Evolutionary conservation across 1,140 invertebrate species (phyloP).

Genomic region (Drosophila sucinea): DNA sequence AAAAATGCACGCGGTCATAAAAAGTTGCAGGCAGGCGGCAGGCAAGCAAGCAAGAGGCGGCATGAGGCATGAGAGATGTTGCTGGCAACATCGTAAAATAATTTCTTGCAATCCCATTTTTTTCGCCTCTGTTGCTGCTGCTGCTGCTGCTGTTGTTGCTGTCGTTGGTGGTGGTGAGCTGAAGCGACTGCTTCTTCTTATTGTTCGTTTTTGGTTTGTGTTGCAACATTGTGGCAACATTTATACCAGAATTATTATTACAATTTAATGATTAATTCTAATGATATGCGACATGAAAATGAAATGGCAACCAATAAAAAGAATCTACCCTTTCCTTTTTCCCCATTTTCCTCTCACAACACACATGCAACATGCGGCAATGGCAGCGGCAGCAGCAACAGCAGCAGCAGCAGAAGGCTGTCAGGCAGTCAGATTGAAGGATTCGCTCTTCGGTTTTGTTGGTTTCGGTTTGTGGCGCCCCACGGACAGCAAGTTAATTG

Average conservation of each 20-base stretch:
- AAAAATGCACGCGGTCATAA: constrained; percentile 77
- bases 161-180: background rate
- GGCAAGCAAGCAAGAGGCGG: constrained; percentile 24
- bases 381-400: background rate
- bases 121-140: constrained; percentile 28
- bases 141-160: constrained; percentile 28
- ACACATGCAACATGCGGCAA: constrained; percentile 23
- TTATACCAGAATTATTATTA: constrained; percentile 81
- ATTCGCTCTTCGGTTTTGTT: constrained; percentile 28
- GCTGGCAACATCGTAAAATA: constrained; percentile 73
- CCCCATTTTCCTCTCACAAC: background rate
- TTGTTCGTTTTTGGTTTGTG: constrained; percentile 13
- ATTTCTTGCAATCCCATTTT: constrained; percentile 63
- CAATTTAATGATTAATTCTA: constrained; percentile 83
- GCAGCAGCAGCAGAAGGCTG: background rate
- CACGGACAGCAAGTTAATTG: constrained; percentile 67
- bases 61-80: constrained; percentile 50
- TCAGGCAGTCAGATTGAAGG: background rate
- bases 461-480: constrained; percentile 51
- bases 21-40: constrained; percentile 62
- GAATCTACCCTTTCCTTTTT: constrained; percentile 13
- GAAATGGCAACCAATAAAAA: constrained; percentile 66
- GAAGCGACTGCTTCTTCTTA: background rate
- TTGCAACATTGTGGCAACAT: constrained; percentile 76
- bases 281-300: constrained; percentile 81